These are phyloP conservation scores for Carterocephalus palaemon DNA, from an alignment of 2,888 invertebrate genomes.

Conservation along the genomic window DNA sequence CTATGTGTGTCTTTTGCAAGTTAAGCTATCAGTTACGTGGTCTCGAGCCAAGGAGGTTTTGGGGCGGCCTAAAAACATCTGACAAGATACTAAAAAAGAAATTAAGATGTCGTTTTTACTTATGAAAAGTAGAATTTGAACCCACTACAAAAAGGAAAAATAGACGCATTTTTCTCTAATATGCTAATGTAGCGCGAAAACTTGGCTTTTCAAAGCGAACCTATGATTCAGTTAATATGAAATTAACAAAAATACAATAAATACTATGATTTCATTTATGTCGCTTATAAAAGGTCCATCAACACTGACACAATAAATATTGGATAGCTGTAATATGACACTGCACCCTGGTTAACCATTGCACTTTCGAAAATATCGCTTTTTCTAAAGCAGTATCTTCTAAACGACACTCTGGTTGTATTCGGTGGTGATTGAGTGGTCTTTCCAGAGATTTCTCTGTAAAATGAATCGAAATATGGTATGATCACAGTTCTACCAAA, in stretches of 20 bases:
- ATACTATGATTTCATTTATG: constrained; percentile 25
- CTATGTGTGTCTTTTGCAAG: too few relatives aligned
- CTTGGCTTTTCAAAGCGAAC: too few relatives aligned
- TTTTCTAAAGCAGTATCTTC: constrained; percentile 65
- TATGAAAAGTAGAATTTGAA: too few relatives aligned
- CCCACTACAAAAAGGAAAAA: too few relatives aligned
- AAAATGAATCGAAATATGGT: constrained; percentile 48
- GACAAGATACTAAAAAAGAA: too few relatives aligned
- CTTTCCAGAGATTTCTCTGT: constrained; percentile 34
- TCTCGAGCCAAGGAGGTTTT: too few relatives aligned
- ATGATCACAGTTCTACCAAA: constrained; percentile 48
- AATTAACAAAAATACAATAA: constrained; percentile 6
- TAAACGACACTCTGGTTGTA: constrained; percentile 43
- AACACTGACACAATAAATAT: constrained; percentile 24
- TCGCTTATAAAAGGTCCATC: constrained; percentile 29
- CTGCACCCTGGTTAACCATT: constrained; percentile 33
- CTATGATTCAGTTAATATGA: too few relatives aligned
- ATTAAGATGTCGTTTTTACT: too few relatives aligned
- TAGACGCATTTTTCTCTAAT: too few relatives aligned
- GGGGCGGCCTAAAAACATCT: too few relatives aligned
- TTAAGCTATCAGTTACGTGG: too few relatives aligned
- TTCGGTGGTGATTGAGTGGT: constrained; percentile 12
- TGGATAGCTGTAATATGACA: constrained; percentile 13
- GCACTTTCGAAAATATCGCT: constrained; percentile 59
- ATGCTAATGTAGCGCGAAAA: too few relatives aligned